These are phyloP conservation scores for Sturmia bella DNA, from an alignment of 2,888 invertebrate genomes.

Conservation along the genomic window DNA sequence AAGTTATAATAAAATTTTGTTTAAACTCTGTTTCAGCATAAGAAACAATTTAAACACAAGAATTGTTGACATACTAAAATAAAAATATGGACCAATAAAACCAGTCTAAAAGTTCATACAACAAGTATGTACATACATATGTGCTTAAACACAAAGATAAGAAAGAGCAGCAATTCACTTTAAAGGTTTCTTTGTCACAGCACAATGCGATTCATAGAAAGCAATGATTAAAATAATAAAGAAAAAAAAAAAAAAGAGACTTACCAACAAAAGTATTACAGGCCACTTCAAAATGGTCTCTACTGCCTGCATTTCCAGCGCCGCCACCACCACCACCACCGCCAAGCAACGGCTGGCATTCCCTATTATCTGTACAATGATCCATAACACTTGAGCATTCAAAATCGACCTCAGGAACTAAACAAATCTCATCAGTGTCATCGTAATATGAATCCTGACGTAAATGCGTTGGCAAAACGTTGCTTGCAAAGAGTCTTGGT, in stretches of 20 bases:
- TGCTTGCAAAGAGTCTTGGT: constrained; percentile 63
- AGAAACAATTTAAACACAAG: not conserved
- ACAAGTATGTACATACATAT: not conserved
- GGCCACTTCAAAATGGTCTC: constrained; percentile 87
- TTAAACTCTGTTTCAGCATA: no score
- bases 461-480: constrained; percentile 59
- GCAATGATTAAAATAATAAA: not conserved
- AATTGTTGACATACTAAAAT: constrained; percentile 47
- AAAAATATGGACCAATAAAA: constrained; percentile 4
- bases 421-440: constrained; percentile 85
- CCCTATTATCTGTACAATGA: constrained; percentile 91
- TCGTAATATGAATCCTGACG: constrained; percentile 70
- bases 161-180: constrained; percentile 31
- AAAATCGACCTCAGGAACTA: constrained; percentile 92
- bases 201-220: not conserved
- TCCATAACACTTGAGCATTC: constrained; percentile 89
- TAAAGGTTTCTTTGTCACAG: constrained; percentile 52
- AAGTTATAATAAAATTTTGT: no score
- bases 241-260: constrained; percentile 64
- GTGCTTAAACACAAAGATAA: not conserved
- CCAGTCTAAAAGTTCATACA: not conserved
- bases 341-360: constrained; percentile 96
- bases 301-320: constrained; percentile 85
- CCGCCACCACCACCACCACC: constrained; percentile 89
- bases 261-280: constrained; percentile 94